Evolutionary conservation across 1,140 invertebrate genomes (phyloP).

Genomic region (Bombus vancouverensis): DNA sequence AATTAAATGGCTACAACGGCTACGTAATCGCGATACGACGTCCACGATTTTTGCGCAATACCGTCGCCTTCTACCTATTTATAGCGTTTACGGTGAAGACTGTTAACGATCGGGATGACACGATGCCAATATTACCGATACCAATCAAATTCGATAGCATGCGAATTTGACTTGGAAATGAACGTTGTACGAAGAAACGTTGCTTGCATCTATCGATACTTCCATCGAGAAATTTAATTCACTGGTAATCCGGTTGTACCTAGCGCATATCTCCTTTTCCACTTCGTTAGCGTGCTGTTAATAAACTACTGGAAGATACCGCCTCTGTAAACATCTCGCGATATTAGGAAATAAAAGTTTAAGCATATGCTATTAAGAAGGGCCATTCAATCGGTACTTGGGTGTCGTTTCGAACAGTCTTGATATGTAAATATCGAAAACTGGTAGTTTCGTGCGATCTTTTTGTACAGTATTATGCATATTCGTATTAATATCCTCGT

Average conservation of each 20-base stretch:
- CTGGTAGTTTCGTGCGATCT: neutral
- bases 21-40: too few species aligned
- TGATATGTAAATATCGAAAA: neutral
- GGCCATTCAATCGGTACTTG: neutral
- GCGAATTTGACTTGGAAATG: neutral
- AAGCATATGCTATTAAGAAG: neutral
- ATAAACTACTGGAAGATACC: too few species aligned
- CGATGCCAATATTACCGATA: neutral
- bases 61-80: neutral
- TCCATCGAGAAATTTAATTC: too few species aligned
- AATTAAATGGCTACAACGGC: slow-evolving; percentile 16
- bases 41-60: slow-evolving; percentile 50
- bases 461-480: neutral
- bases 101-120: neutral
- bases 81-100: slow-evolving; percentile 28
- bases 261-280: neutral
- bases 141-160: neutral
- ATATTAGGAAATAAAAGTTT: neutral
- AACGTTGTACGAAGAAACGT: too few species aligned
- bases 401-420: neutral
- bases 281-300: neutral
- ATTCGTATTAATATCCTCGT: neutral
- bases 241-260: too few species aligned
- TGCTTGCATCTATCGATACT: too few species aligned
- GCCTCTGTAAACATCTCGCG: neutral